Base-by-base conservation (phyloP, 2,888 invertebrate genomes). In the Scaptomyza flava region DNA sequence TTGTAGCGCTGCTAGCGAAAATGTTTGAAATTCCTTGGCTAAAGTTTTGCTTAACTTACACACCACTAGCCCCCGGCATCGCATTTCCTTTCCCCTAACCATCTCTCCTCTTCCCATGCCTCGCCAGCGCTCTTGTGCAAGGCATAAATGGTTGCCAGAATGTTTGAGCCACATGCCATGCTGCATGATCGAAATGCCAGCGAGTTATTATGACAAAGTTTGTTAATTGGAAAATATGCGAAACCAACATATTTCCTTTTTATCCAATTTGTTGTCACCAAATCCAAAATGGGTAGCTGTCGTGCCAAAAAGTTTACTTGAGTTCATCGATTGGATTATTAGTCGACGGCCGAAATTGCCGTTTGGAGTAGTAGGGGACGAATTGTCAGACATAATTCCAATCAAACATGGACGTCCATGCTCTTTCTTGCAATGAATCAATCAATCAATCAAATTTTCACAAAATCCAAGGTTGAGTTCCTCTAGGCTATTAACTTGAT, bases 161-260 rank as follows among this genome's bases (percentile, higher is more conserved):
- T 87, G 80, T 31, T 43, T 79, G 63, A 65, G 66, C 70, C 77
- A 77, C 72, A 83, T 87, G 50, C 83, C 83, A 79, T 54, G 77
- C 72, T 72, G 83, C 87, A 86, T 80, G 83, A 72, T 88, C 53
- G 65, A 79, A 71, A 82, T 82, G 68, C 88, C 88, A 59, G 72
- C 57, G 71, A 63, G 83, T 77, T 83, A 88, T 83, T 88, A 88
- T 86, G 88, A 88, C 87, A 86, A 83, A 83, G 61, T 83, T 83
- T 88, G 80, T 88, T 88, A 83, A 83, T 83, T 83, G 82, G 71
- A 86, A 83, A 83, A 82, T 88, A 82, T 86, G 75, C 78, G 58
- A 53, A 77, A 51, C 47, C 62, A 64, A 87, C 79, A 72, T 75
- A 72, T 65, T 62, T 70, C 64, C 59, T 47, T 63, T 46, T 56